phyloP scores from a whole-genome alignment of 1,140 invertebrate genomes.

The Pogonomyrmex californicus region DNA sequence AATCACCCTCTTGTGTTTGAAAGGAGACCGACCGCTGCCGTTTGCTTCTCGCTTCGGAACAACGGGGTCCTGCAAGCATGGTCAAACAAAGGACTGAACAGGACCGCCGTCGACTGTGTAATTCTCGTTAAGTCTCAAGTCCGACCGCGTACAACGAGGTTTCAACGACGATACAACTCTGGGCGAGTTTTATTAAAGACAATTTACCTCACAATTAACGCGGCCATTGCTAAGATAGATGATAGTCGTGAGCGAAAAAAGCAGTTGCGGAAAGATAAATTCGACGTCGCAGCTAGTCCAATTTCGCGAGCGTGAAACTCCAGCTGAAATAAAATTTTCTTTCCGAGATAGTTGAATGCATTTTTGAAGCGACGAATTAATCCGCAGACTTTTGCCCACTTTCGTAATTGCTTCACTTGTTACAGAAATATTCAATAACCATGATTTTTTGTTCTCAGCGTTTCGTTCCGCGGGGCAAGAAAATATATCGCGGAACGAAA shows the following conservation, averaged over 20 bases:
- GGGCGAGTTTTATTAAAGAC: neutral
- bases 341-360: constrained; percentile 15
- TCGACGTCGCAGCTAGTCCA: neutral
- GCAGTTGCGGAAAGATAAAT: constrained; percentile 10
- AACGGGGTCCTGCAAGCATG: constrained; percentile 1
- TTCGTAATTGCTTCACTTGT: constrained; percentile 40
- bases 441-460: neutral
- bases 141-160: neutral
- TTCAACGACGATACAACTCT: neutral
- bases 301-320: neutral
- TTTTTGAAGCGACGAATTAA: constrained; percentile 37
- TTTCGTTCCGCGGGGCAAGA: neutral
- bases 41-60: constrained; percentile 14
- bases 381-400: constrained; percentile 36
- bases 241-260: neutral
- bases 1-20: constrained; percentile 26
- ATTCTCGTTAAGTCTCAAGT: constrained; percentile 15
- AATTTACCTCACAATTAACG: constrained; percentile 49
- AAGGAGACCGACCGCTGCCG: constrained; percentile 10
- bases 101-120: neutral
- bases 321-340: constrained; percentile 17
- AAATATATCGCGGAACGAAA: neutral
- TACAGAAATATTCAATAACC: constrained; percentile 40
- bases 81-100: constrained; percentile 13
- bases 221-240: constrained; percentile 7